Evolutionary conservation across 2,888 invertebrate genomes (phyloP), one percentile per base, ranked within the genome.

Genomic region (Smittia sp.): DNA sequence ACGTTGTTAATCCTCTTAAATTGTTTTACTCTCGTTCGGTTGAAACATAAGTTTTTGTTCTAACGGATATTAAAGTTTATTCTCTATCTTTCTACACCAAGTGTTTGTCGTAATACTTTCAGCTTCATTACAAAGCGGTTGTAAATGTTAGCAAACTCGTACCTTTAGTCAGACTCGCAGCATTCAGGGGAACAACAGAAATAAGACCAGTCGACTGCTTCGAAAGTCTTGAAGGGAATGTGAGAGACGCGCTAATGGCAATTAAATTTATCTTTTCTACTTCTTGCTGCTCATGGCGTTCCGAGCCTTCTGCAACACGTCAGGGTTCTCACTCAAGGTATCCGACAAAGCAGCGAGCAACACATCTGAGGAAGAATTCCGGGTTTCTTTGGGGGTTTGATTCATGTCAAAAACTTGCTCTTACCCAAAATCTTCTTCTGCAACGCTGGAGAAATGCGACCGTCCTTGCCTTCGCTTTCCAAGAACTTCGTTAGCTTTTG

Each of bases 391-490:
- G 32, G 18, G 32, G 63, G 20, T 58, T 32, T 32, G 4, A 32
- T 65, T 20, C 11, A 22, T 27, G 52, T 32, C 25, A n/a, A 75
- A 39, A 63, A 13, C 77, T 81, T 22, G n/a, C n/a, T n/a, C n/a
- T 78, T 80, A 91, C 92, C 90, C 75, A 92, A 85, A 69, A 92
- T 89, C 85, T 90, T 90, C 83, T 90, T 90, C 81, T 91, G 90
- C 76, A 92, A 84, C 74, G 87, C 86, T 76, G 88, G 85, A 0
- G 91, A 90, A 76, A 92, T 90, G 76, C 88, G 87, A 24, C 91
- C 92, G 76, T 88, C 84, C 79, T 89, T 88, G 1, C 90, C 89
- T 80, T 91, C 90, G 2, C 86, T 83, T 79, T 92, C 90, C 74
- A 92, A 81, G 81, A 91, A 91, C 13, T 86, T 85, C 76, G 90